Evolutionary conservation across 1,140 invertebrate genomes (phyloP), one percentile per base, ranked within the genome.

Genomic region (Drosophila pallidifrons): DNA sequence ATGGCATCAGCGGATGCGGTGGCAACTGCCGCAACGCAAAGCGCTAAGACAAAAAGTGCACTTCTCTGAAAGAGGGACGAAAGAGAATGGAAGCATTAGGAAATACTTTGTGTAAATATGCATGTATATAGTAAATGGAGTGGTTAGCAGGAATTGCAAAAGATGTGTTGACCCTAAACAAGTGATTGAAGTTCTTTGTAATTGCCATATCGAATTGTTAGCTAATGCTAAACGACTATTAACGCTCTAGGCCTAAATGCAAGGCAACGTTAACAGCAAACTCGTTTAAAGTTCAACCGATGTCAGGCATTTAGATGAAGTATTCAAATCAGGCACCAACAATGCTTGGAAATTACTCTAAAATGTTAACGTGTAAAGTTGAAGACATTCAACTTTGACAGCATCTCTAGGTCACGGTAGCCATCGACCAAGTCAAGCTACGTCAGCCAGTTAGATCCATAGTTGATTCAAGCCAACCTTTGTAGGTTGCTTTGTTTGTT

Each of bases 301-400:
- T 72, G 75, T 68, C 72, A 72, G 69, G 30, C 57, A 66, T 66
- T 72, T 65, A 63, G 49, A 60, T 51, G 47, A n/a, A 64, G 43
- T 54, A 76, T 67, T 63, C 41, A 64, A 66, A 77, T 73, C 59
- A 73, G 55, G 46, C 46, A 67, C 16, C 54, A 45, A 43, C 35
- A 61, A 35, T 32, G 13, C 51, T 65, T 65, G 65, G 59, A 76
- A 87, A 88, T 80, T 72, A 72, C 45, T 76, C 63, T 57, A 58
- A 79, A 89, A 75, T 77, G 80, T 69, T 78, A 75, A 57, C 69
- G 73, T 67, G 63, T 68, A 73, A 61, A 66, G 58, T 66, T 57
- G 63, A 79, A 79, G 85, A 81, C 85, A 89, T 89, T 88, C 85
- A 89, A 85, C 85, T 88, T 81, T 89, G 85, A 88, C 85, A 81